Evolutionary conservation across 2,113 vertebrate genomes (phyloP).

Genomic region (Toxotes jaculatrix): DNA sequence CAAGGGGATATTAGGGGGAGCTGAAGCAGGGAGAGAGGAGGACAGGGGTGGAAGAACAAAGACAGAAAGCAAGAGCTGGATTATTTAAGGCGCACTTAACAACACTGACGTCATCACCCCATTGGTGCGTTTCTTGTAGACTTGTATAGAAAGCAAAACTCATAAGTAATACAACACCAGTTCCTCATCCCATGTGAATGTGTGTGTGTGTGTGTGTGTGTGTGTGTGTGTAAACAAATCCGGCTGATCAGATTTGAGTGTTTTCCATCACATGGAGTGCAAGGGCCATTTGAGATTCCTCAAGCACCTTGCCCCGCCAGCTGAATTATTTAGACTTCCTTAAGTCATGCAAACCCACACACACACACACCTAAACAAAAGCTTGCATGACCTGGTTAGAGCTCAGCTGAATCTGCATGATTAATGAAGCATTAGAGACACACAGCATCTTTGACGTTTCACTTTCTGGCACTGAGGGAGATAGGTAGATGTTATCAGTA

Average conservation of each 20-base stretch:
- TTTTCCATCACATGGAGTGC: constrained; percentile 78
- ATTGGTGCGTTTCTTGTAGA: constrained; percentile 20
- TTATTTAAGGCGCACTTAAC: constrained; percentile 32
- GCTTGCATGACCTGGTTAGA: constrained; percentile 69
- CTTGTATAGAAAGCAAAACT: constrained; percentile 53
- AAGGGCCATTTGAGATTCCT: constrained; percentile 81
- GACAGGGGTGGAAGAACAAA: neutral
- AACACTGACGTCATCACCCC: neutral
- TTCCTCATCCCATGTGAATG: constrained; percentile 37
- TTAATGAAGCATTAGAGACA: constrained; percentile 74
- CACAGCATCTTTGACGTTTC: constrained; percentile 75
- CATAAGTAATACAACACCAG: constrained; percentile 72
- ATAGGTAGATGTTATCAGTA: constrained; percentile 44
- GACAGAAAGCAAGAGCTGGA: constrained; percentile 12
- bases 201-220: constrained; percentile 29
- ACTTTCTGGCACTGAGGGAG: constrained; percentile 70
- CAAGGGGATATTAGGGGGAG: constrained; percentile 39
- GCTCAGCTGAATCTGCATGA: constrained; percentile 72
- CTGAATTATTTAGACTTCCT: constrained; percentile 82
- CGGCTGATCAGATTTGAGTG: constrained; percentile 80
- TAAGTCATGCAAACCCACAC: constrained; percentile 63
- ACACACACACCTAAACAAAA: constrained; percentile 61
- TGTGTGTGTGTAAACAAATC: constrained; percentile 77
- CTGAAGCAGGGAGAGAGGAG: constrained; percentile 39
- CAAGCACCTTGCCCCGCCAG: constrained; percentile 53